A percentile compares a stretch with the other conserved stretches of the same genome.
phyloP scores from a whole-genome alignment of 2,888 invertebrate genomes.

The Macrophya alboannulata region DNA sequence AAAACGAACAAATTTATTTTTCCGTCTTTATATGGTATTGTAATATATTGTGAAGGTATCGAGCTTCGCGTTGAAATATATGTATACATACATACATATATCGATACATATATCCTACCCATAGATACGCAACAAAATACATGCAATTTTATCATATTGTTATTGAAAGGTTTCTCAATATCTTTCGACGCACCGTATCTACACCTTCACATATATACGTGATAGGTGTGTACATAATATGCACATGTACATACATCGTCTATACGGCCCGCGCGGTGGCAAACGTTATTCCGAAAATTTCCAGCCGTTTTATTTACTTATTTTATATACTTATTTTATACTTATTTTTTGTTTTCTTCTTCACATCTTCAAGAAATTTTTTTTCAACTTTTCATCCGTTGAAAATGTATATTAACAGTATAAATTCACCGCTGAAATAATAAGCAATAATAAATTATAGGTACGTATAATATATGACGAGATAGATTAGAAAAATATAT shows the following conservation, averaged over 20 bases:
- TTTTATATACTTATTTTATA: too few species aligned
- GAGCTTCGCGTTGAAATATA: constrained; percentile 19
- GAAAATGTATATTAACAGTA: not conserved
- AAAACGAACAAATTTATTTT: not conserved
- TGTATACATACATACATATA: too few species aligned
- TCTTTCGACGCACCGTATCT: not conserved
- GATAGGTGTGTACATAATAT: too few species aligned
- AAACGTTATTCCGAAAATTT: not conserved
- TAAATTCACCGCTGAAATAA: not conserved
- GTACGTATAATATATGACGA: too few species aligned
- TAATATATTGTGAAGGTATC: not conserved
- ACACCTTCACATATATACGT: not conserved
- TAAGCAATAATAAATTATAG: not conserved
- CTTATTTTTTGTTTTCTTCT: not conserved
- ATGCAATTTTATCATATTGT: constrained; percentile 25
- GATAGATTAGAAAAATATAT: too few species aligned
- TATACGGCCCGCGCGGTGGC: too few species aligned
- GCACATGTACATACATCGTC: too few species aligned
- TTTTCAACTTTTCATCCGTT: not conserved
- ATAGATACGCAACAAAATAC: not conserved
- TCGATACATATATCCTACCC: not conserved
- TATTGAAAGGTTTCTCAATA: constrained; percentile 47
- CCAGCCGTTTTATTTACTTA: not conserved
- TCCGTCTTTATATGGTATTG: not conserved
- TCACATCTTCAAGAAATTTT: not conserved